Percentiles rank a stretch among this genome's conserved stretches.
Evolutionary conservation across 2,113 vertebrate genomes (phyloP).

Genomic region (Hystrix brachyura): DNA sequence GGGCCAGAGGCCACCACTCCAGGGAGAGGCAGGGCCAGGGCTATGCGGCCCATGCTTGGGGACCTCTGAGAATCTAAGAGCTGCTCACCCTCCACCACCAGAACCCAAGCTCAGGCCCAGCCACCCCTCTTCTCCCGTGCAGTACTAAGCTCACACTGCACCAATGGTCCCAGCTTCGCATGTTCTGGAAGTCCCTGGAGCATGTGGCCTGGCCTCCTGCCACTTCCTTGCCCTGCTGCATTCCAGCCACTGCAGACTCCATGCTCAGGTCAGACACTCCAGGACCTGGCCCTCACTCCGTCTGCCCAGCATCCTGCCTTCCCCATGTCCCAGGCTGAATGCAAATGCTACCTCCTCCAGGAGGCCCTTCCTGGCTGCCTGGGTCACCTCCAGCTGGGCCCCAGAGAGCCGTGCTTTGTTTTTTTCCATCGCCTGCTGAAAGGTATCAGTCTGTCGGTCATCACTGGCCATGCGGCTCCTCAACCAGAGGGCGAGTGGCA

Average conservation of each 20-base stretch:
- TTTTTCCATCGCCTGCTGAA: accelerated
- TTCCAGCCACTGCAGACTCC: no score
- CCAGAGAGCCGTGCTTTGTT: not conserved
- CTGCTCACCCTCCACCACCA: not conserved
- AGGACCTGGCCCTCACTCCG: not conserved
- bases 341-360: not conserved
- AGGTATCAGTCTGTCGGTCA: accelerated
- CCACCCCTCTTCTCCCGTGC: accelerated
- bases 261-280: no score
- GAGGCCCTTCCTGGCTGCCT: slow-evolving; percentile 7
- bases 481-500: accelerated
- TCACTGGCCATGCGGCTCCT: not conserved
- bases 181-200: not conserved
- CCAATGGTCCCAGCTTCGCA: accelerated
- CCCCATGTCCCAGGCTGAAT: not conserved
- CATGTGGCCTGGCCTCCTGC: not conserved
- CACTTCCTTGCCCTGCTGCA: accelerated
- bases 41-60: not conserved
- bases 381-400: not conserved
- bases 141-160: accelerated
- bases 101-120: accelerated
- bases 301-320: not conserved
- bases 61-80: not conserved
- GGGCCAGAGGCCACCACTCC: not conserved
- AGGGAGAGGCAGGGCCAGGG: not conserved